phyloP scores from a whole-genome alignment of 2,113 vertebrate genomes.

The Silurus meridionalis region DNA sequence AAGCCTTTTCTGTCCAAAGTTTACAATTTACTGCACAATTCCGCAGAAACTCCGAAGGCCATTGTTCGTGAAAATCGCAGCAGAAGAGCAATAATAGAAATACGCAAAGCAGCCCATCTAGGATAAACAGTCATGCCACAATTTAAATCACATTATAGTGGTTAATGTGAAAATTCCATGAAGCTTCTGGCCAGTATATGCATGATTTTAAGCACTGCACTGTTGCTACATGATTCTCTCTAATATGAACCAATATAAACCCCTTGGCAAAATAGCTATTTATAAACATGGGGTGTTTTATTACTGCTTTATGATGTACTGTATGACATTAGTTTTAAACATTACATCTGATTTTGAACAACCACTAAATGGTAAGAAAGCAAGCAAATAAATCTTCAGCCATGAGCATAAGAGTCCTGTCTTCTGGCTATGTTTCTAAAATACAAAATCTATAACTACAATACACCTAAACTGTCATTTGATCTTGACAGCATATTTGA shows the following conservation, averaged over 20 bases:
- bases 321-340: background rate
- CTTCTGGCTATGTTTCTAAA: background rate
- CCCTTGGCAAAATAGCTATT: background rate
- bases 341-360: background rate
- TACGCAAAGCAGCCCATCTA: no score
- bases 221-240: background rate
- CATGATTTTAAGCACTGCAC: background rate
- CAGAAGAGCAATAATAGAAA: no score
- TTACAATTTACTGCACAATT: no score
- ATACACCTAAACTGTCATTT: background rate
- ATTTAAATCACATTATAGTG: no score
- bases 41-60: no score
- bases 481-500: background rate
- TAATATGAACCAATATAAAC: background rate
- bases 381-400: background rate
- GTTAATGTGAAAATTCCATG: no score
- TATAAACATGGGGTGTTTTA: background rate
- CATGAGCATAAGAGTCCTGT: background rate
- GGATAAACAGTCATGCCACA: no score
- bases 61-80: no score
- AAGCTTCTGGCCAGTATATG: no score
- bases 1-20: no score
- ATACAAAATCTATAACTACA: background rate
- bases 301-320: background rate
- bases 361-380: background rate